These are phyloP conservation scores for Drosophila anceps DNA, from an alignment of 2,888 invertebrate genomes.

Conservation along the genomic window DNA sequence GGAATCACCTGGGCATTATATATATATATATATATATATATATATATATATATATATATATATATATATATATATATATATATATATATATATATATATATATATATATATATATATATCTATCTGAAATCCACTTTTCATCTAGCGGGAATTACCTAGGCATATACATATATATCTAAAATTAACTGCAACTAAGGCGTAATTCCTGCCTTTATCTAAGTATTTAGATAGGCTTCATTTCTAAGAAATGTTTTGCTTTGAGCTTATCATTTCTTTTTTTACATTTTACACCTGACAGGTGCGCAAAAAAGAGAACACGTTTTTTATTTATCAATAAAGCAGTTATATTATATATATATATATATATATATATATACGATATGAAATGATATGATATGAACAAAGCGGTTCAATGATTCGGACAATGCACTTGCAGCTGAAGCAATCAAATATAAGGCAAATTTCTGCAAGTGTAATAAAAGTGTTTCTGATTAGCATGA, in stretches of 20 bases:
- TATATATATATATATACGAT: neutral
- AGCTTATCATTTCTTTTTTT: conserved; percentile 25
- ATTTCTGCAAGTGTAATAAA: neutral
- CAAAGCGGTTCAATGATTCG: neutral
- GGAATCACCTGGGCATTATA: neutral
- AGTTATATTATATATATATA: conserved; percentile 3
- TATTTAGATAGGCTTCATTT: conserved; percentile 22
- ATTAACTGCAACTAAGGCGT: neutral
- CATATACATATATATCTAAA: neutral
- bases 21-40: neutral
- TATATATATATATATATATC: neutral
- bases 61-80: too few species aligned
- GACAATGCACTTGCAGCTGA: neutral
- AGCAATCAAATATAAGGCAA: neutral
- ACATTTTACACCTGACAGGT: conserved; percentile 42
- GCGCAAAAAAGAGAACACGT: conserved; percentile 1
- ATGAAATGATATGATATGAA: conserved; percentile 1
- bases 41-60: neutral
- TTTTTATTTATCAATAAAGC: conserved; percentile 21
- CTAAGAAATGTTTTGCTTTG: conserved; percentile 5
- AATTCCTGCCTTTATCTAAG: conserved; percentile 4
- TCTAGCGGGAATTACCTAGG: neutral
- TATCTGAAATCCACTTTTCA: neutral
- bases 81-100: neutral
- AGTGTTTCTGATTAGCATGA: neutral